phyloP scores from a whole-genome alignment of 2,888 invertebrate genomes.

The Drosophila stalkeri region DNA sequence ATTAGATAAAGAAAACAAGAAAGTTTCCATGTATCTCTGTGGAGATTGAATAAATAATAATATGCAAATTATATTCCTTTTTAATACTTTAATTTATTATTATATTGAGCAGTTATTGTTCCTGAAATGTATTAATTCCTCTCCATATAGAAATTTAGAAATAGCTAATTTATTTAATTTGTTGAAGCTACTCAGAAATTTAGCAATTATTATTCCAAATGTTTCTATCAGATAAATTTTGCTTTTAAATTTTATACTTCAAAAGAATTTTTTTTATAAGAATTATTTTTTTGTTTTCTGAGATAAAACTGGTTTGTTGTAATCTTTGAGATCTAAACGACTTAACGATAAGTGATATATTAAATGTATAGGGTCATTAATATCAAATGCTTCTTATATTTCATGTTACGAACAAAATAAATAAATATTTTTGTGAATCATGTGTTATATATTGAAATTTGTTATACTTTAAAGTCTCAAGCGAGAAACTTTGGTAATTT shows the following conservation, averaged over 20 bases:
- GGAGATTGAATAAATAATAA: not conserved
- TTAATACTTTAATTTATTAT: not conserved
- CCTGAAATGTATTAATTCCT: not conserved
- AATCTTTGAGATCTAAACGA: not conserved
- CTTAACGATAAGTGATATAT: not conserved
- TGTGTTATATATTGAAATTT: too few species aligned
- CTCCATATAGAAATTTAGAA: not conserved
- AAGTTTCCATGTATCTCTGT: not conserved
- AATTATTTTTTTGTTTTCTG: not conserved
- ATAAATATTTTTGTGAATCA: not conserved
- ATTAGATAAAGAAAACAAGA: not conserved
- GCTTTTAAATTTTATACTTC: not conserved
- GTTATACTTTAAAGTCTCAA: too few species aligned
- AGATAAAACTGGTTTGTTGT: not conserved
- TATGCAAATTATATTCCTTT: not conserved
- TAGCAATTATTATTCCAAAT: not conserved
- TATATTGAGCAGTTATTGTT: not conserved
- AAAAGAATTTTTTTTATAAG: not conserved
- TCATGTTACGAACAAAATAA: not conserved
- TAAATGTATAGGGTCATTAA: not conserved
- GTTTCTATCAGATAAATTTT: not conserved
- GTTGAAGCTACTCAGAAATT: not conserved
- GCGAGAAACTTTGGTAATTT: too few species aligned
- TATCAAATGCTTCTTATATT: not conserved
- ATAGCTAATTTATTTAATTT: not conserved